Evolutionary conservation across 2,888 invertebrate genomes (phyloP), one percentile per base, ranked within the genome.

Genomic region (Tetramorium bicarinatum): DNA sequence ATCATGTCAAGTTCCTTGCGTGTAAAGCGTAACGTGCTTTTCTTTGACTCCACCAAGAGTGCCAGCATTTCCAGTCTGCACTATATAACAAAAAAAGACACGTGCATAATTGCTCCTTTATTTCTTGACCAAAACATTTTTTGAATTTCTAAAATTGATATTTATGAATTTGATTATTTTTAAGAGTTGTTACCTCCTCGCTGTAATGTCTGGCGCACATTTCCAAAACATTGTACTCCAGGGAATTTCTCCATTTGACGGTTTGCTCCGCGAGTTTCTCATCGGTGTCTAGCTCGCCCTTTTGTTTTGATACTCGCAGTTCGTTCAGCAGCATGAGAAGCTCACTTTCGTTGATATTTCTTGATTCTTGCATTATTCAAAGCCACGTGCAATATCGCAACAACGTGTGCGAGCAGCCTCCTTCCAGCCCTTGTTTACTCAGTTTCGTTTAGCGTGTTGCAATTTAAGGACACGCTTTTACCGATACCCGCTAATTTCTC

Each of bases 11-110:
- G 95, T 92, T 98, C 98, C 61, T 95, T 95, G 0, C 92, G 82
- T 0, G 95, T 93, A 87, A 97, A 96, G 15, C 95, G 88, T 92
- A 98, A 97, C 2, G 98, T 97, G 1, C 96, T 96, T 93, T 97
- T 97, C 74, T 96, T 97, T 0, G 96, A 97, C 91, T 98, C 97
- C 74, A 97, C 96, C 49, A 98, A 94, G 29, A 98, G 95, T 0
- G 96, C 96, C 72, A 98, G 95, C 0, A 97, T 96, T 87, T 97
- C 95, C 9, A 98, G 95, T 41, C 98, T 96, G 2, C 97, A 96
- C 96, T 80, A 11, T 69, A 85, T 59, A 94, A 94, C 79, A 85
- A 74, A 82, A 80, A 29, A n/a, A 13, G 0, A 64, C n/a, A 9
- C 9, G 8, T 59, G 8, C 6, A 3, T 49, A 15, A 59, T 21